A percentile compares a stretch with the other conserved stretches of the same genome.
Evolutionary conservation across 1,140 invertebrate genomes (phyloP).

Genomic region (Drosophila athabasca): DNA sequence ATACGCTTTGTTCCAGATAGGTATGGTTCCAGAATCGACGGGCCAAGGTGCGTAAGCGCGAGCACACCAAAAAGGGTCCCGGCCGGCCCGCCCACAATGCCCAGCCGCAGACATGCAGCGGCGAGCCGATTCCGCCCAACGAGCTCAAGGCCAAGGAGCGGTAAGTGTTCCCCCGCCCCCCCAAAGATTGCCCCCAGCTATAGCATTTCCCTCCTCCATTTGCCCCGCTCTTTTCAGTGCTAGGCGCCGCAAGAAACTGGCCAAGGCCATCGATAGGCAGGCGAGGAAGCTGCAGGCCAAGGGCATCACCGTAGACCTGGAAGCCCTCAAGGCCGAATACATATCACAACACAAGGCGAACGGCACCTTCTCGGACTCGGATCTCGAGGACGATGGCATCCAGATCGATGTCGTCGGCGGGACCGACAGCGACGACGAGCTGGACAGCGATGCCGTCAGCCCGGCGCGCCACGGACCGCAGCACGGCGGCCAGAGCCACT

Average conservation of each 20-base stretch:
- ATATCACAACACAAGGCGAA: conserved; percentile 87
- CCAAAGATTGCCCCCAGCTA: not conserved
- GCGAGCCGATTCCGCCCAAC: conserved; percentile 97
- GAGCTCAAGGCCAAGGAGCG: conserved; percentile 95
- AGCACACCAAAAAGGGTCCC: conserved; percentile 99
- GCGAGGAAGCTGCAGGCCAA: conserved; percentile 95
- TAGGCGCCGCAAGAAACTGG: conserved; percentile 94
- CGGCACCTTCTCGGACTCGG: conserved; percentile 87
- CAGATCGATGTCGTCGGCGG: conserved; percentile 91
- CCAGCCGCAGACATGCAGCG: conserved; percentile 98
- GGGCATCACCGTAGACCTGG: conserved; percentile 93
- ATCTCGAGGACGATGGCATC: conserved; percentile 88
- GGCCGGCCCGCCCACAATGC: conserved; percentile 99
- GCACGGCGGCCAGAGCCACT: conserved; percentile 83
- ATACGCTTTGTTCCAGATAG: conserved; percentile 86
- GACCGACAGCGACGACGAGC: conserved; percentile 86
- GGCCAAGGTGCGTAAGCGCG: conserved; percentile 99
- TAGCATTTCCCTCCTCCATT: not conserved
- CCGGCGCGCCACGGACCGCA: conserved; percentile 74
- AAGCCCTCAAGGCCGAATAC: conserved; percentile 93
- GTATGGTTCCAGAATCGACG: conserved; percentile 99
- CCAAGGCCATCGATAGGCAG: conserved; percentile 96
- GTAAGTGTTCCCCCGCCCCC: conserved; percentile 74
- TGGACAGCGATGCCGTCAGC: conserved; percentile 85
- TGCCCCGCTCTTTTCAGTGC: conserved; percentile 85